Evolutionary conservation across 1,140 invertebrate genomes (phyloP).

Genomic region (Heliconius nattereri): DNA sequence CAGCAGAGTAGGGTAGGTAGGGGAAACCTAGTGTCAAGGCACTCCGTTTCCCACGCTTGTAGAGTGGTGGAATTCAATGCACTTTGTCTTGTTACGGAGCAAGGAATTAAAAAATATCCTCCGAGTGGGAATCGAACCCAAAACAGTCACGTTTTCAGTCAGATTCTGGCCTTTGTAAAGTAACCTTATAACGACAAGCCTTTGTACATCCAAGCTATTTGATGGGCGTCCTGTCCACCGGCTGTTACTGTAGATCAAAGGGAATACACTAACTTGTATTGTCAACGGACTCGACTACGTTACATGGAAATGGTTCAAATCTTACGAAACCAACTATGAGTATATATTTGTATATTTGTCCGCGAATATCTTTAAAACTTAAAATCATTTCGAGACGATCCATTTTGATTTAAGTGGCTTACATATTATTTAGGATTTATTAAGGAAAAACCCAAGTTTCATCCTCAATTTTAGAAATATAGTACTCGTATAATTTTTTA

Average conservation of each 20-base stretch:
- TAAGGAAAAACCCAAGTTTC: no score
- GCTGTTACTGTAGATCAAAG: neutral
- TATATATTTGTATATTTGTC: neutral
- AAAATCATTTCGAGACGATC: no score
- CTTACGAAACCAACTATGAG: neutral
- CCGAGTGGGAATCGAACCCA: neutral
- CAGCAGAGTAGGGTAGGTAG: no score
- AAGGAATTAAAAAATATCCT: neutral
- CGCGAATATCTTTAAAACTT: no score
- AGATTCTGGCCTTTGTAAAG: neutral
- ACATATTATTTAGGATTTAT: no score
- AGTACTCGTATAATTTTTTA: no score
- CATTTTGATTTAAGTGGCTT: no score
- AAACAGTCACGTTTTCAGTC: neutral
- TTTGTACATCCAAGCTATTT: neutral
- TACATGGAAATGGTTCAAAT: neutral
- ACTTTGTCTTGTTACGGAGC: no score
- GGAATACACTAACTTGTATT: neutral
- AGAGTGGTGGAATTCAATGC: no score
- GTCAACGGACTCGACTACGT: neutral
- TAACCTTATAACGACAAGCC: conserved; percentile 3
- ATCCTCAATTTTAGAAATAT: no score
- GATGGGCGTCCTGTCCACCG: neutral
- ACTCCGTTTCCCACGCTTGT: rapidly evolving
- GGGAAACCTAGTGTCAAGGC: no score